A percentile compares a stretch with the other conserved stretches of the same genome.
Evolutionary conservation across 2,797 vertebrate genomes (phyloP).

Genomic region (Poecilia velifera): DNA sequence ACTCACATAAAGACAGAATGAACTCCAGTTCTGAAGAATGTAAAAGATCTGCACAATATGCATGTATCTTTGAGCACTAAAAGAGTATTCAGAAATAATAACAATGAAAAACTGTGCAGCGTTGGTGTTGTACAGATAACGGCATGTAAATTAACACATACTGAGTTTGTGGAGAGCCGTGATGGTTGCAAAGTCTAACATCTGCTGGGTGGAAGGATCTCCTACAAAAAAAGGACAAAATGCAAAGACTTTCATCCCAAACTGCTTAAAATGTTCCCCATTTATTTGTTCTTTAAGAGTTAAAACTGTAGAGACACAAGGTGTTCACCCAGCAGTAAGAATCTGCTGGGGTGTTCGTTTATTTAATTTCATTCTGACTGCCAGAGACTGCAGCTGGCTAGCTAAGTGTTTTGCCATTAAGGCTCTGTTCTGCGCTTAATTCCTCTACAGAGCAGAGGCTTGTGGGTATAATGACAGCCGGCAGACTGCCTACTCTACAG

Average conservation of each 20-base stretch:
- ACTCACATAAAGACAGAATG: too few species aligned
- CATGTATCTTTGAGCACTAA: too few species aligned
- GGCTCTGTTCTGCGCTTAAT: conserved; percentile 62
- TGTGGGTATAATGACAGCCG: conserved; percentile 46
- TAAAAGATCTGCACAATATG: too few species aligned
- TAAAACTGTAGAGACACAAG: conserved; percentile 36
- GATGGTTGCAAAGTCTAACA: too few species aligned
- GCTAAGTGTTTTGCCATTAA: conserved; percentile 69
- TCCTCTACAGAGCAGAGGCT: conserved; percentile 48
- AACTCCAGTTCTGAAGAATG: too few species aligned
- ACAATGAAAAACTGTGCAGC: too few species aligned
- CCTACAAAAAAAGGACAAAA: conserved; percentile 1
- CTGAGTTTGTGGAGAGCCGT: too few species aligned
- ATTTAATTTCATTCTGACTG: conserved; percentile 66
- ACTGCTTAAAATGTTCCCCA: conserved; percentile 31
- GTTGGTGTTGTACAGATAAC: too few species aligned
- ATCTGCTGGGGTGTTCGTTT: conserved; percentile 59
- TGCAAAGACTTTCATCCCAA: conserved; percentile 9
- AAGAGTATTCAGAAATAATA: too few species aligned
- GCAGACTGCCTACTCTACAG: conserved; percentile 39
- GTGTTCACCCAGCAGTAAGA: conserved; percentile 51
- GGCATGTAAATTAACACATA: too few species aligned
- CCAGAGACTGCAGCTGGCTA: conserved; percentile 61
- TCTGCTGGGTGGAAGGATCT: too few species aligned
- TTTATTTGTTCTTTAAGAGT: conserved; percentile 33